A percentile compares a stretch with the other conserved stretches of the same genome.
Evolutionary conservation across 2,797 vertebrate species (phyloP).

Genomic region (Hybognathus amarus): DNA sequence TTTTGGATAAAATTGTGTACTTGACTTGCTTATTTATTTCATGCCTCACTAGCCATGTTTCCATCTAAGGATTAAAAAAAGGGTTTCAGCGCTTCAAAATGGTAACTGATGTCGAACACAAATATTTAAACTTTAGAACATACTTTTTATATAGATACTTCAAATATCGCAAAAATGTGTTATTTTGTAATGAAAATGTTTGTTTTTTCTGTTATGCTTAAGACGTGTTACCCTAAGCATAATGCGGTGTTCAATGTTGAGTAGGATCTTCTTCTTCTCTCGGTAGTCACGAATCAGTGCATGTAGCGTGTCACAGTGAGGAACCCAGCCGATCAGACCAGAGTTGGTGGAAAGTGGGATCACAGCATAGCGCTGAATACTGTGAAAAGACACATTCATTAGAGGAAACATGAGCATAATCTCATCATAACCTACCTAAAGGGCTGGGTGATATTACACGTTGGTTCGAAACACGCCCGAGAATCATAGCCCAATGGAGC

Average conservation of each 20-base stretch:
- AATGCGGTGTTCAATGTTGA: conserved; percentile 99
- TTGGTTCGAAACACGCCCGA: no score
- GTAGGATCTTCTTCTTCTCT: conserved; percentile 98
- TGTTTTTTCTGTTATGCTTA: background rate
- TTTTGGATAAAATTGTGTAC: background rate
- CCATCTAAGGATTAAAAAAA: background rate
- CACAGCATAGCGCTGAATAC: conserved; percentile 97
- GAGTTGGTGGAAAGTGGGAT: conserved; percentile 98
- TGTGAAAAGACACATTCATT: conserved; percentile 61
- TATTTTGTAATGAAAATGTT: background rate
- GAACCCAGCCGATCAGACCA: conserved; percentile 98
- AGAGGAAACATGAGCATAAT: background rate
- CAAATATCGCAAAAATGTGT: background rate
- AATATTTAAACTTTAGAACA: background rate
- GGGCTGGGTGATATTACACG: background rate
- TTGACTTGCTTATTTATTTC: background rate
- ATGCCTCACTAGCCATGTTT: background rate
- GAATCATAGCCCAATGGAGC: no score
- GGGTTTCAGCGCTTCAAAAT: background rate
- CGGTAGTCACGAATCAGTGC: conserved; percentile 97
- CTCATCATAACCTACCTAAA: background rate
- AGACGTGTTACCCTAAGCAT: conserved; percentile 88
- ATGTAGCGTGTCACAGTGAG: conserved; percentile 96
- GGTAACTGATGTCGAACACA: background rate
- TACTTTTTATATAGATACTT: background rate